A percentile compares a stretch with the other conserved stretches of the same genome.
Conservation (phyloP, 2,113 vertebrate species). For the Oryzias javanicus region DNA sequence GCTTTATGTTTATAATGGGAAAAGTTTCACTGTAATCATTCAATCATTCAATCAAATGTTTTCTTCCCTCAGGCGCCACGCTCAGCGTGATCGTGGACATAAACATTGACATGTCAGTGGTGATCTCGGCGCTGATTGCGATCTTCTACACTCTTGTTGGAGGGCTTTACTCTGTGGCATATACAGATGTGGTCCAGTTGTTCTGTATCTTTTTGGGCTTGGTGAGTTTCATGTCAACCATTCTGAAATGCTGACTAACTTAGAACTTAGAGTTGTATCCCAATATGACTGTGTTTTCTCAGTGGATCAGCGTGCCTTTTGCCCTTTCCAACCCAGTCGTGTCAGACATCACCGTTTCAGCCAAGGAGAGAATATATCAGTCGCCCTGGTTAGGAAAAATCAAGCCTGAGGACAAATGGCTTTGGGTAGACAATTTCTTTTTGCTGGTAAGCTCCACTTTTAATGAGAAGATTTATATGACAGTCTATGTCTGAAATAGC, state of each 20-base stretch:
- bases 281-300: slow-evolving; percentile 33
- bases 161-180: slow-evolving; percentile 94
- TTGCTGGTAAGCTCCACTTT: slow-evolving; percentile 81
- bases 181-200: slow-evolving; percentile 95
- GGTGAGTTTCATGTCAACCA: slow-evolving; percentile 80
- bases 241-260: not conserved
- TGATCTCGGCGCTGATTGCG: slow-evolving; percentile 91
- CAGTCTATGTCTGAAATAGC: not conserved
- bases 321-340: slow-evolving; percentile 91
- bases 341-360: slow-evolving; percentile 86
- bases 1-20: not conserved
- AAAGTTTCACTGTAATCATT: not conserved
- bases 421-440: slow-evolving; percentile 92
- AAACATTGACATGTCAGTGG: slow-evolving; percentile 86
- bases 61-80: slow-evolving; percentile 82
- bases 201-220: slow-evolving; percentile 96
- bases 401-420: slow-evolving; percentile 80
- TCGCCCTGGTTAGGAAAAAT: slow-evolving; percentile 90
- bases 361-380: slow-evolving; percentile 83
- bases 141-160: slow-evolving; percentile 93
- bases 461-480: slow-evolving; percentile 1
- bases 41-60: too few relatives aligned
- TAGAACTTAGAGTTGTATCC: not conserved
- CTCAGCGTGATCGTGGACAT: slow-evolving; percentile 95
- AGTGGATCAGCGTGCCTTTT: slow-evolving; percentile 98